Evolutionary conservation across 2,888 invertebrate species (phyloP).

Genomic region (Calliopum simillimum): DNA sequence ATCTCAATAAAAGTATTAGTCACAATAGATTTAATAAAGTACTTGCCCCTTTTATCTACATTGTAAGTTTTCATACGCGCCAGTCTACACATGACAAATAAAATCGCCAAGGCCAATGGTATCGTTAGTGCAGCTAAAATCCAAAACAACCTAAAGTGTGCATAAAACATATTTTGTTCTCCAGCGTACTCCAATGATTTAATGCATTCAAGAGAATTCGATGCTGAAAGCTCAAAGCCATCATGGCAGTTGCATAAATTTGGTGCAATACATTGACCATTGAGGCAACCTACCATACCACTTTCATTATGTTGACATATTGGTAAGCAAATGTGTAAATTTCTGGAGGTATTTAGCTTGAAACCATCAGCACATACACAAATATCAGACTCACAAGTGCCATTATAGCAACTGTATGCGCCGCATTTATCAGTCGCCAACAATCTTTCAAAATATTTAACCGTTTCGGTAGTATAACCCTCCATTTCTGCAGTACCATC

Average conservation of each 20-base stretch:
- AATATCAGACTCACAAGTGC: conserved; percentile 56
- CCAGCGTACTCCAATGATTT: neutral
- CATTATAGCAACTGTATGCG: conserved; percentile 50
- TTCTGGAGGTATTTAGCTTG: conserved; percentile 23
- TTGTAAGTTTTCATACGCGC: conserved; percentile 43
- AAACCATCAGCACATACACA: conserved; percentile 53
- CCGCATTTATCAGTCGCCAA: neutral
- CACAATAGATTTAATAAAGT: neutral
- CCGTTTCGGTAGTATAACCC: neutral
- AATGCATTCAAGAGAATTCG: conserved; percentile 28
- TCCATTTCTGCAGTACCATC: neutral
- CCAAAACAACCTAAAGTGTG: conserved; percentile 38
- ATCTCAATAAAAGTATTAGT: neutral
- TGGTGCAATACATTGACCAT: conserved; percentile 55
- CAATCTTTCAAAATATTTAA: neutral
- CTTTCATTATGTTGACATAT: conserved; percentile 32
- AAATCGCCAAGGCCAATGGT: conserved; percentile 41
- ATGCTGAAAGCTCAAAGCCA: conserved; percentile 36
- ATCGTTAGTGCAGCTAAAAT: conserved; percentile 43
- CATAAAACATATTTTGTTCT: neutral
- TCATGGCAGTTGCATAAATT: conserved; percentile 50
- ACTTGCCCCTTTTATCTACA: conserved; percentile 47
- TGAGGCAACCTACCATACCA: conserved; percentile 48
- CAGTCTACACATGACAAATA: conserved; percentile 42
- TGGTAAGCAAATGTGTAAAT: conserved; percentile 43